A percentile compares a stretch with the other conserved stretches of the same genome.
Conservation (phyloP, 2,888 invertebrate species). For the Diarsia rubi region DNA sequence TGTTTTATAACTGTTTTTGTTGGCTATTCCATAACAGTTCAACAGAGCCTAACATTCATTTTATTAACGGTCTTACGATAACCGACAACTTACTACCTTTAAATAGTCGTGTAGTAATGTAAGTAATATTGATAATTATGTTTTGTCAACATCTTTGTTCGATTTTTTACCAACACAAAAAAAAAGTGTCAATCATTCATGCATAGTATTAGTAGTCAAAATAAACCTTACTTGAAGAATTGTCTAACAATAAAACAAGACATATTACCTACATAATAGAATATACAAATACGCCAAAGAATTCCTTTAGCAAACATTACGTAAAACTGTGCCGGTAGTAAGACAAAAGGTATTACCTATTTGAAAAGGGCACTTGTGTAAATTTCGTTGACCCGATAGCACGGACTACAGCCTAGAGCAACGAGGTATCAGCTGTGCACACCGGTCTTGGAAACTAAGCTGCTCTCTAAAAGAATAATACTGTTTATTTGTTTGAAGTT, state of each 20-base stretch:
- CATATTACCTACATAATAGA: slow-evolving; percentile 22
- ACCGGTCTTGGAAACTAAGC: background rate
- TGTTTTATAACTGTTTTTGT: slow-evolving; percentile 1
- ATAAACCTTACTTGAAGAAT: background rate
- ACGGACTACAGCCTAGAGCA: slow-evolving; percentile 1
- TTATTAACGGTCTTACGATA: background rate
- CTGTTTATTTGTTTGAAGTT: background rate
- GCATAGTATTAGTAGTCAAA: too few species aligned
- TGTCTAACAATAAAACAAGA: background rate
- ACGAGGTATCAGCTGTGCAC: slow-evolving; percentile 1
- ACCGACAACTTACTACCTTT: background rate
- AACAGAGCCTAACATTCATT: background rate
- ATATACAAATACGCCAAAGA: slow-evolving; percentile 40
- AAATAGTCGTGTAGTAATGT: background rate
- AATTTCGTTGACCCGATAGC: slow-evolving; percentile 76
- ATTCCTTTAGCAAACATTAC: slow-evolving; percentile 67
- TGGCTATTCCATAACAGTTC: slow-evolving; percentile 1
- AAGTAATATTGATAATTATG: background rate
- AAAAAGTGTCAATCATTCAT: background rate
- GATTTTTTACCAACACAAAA: background rate
- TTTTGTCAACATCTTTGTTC: background rate
- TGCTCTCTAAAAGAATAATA: background rate
- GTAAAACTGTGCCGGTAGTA: slow-evolving; percentile 48
- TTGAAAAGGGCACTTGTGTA: slow-evolving; percentile 80
- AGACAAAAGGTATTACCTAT: slow-evolving; percentile 70